Conservation (phyloP, 2,888 invertebrate species). For the Archips xylosteana region DNA sequence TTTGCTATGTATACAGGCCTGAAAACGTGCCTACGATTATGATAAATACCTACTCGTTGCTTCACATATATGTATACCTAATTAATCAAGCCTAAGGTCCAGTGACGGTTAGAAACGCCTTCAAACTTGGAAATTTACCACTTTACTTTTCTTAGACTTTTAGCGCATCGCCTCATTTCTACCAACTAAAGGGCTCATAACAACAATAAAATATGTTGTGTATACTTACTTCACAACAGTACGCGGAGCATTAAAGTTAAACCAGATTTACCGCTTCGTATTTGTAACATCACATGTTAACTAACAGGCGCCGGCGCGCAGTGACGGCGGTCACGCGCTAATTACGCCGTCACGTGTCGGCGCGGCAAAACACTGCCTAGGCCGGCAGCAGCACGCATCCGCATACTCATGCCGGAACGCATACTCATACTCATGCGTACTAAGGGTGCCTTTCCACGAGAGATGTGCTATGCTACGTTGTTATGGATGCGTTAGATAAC, state of each 20-base stretch:
- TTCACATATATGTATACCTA: no score
- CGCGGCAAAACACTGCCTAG: constrained; percentile 71
- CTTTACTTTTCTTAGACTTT: no score
- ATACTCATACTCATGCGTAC: not conserved
- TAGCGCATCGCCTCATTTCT: not conserved
- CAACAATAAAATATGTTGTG: not conserved
- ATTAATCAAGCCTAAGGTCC: not conserved
- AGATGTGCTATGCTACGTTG: no score
- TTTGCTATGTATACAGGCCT: no score
- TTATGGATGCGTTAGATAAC: no score
- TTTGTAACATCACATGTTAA: constrained; percentile 40
- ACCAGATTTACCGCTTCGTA: constrained; percentile 11
- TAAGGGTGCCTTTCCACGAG: no score
- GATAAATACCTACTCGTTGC: no score
- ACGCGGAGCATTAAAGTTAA: not conserved
- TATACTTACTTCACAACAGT: not conserved
- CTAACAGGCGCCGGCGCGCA: constrained; percentile 52
- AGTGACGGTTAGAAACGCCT: not conserved
- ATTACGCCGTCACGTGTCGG: constrained; percentile 78
- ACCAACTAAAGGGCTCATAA: not conserved
- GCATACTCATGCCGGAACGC: not conserved
- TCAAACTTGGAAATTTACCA: not conserved
- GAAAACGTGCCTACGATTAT: no score
- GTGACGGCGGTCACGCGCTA: constrained; percentile 74
- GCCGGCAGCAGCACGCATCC: constrained; percentile 39